These are phyloP conservation scores for Lethenteron camtschaticum DNA, from an alignment of 2,113 vertebrate genomes.

Conservation along the genomic window DNA sequence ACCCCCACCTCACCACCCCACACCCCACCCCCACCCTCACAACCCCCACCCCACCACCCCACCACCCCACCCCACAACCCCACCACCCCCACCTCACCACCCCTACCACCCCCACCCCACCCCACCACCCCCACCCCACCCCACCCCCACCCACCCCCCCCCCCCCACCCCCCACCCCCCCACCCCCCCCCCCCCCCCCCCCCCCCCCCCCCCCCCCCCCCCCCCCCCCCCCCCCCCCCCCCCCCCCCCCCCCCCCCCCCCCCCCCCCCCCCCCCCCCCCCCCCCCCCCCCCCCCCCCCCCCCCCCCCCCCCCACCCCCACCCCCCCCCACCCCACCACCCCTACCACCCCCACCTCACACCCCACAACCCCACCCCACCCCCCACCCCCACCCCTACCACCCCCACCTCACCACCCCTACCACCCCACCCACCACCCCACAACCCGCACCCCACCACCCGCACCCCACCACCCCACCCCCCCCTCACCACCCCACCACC, in stretches of 20 bases:
- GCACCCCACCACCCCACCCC: not conserved
- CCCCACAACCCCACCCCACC: not conserved
- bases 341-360: not conserved
- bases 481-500: no score
- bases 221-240: not conserved
- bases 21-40: not conserved
- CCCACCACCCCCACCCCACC: not conserved
- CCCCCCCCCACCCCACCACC: conserved; percentile 8
- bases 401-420: not conserved
- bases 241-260: not conserved
- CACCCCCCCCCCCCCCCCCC: no score
- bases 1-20: not conserved
- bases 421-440: not conserved
- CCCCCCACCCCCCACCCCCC: not conserved
- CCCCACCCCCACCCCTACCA: not conserved
- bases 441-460: not conserved
- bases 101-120: not conserved
- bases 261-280: no score
- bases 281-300: not conserved
- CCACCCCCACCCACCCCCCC: no score
- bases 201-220: conserved; percentile 2
- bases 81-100: not conserved
- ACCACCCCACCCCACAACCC: no score
- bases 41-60: not conserved
- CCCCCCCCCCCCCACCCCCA: no score